Percentiles rank a stretch among this genome's conserved stretches.
These are phyloP conservation scores for Andrena flavipes DNA, from an alignment of 2,888 invertebrate genomes.

Conservation along the genomic window DNA sequence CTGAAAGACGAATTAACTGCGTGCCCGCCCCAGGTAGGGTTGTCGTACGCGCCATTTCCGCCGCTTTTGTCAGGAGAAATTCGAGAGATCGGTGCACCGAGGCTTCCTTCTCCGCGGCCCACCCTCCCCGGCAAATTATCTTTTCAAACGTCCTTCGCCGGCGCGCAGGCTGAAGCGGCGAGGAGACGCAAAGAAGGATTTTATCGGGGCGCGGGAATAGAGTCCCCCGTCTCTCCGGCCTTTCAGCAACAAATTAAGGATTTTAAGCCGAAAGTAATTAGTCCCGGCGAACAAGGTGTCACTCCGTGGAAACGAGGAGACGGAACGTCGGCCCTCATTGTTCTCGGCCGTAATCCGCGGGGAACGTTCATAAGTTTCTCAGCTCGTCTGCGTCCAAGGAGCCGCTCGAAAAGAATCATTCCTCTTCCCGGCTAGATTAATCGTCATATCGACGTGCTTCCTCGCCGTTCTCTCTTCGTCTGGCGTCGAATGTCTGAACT, in stretches of 20 bases:
- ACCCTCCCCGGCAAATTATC: constrained; percentile 46
- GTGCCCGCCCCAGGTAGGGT: background rate
- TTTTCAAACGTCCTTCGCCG: constrained; percentile 33
- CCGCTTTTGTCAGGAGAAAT: constrained; percentile 12
- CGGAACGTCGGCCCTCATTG: constrained; percentile 67
- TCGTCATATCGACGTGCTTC: constrained; percentile 40
- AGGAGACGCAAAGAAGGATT: constrained; percentile 44
- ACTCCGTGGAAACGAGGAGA: constrained; percentile 67
- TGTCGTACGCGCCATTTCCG: background rate
- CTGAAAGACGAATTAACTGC: constrained; percentile 1
- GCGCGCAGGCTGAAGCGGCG: background rate
- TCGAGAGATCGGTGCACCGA: background rate
- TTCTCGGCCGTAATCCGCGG: constrained; percentile 61
- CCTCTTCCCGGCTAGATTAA: constrained; percentile 46
- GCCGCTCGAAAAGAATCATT: constrained; percentile 37
- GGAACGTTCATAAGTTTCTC: constrained; percentile 66
- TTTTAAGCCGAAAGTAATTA: constrained; percentile 78
- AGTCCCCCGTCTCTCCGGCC: constrained; percentile 41
- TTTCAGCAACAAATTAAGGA: constrained; percentile 76
- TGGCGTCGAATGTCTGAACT: background rate
- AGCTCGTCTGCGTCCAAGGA: constrained; percentile 47
- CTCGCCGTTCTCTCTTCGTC: background rate
- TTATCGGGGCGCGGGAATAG: constrained; percentile 31
- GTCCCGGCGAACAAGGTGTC: constrained; percentile 70
- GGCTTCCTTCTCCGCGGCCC: background rate